phyloP scores from a whole-genome alignment of 1,140 invertebrate genomes.

The Hycleus cichorii region DNA sequence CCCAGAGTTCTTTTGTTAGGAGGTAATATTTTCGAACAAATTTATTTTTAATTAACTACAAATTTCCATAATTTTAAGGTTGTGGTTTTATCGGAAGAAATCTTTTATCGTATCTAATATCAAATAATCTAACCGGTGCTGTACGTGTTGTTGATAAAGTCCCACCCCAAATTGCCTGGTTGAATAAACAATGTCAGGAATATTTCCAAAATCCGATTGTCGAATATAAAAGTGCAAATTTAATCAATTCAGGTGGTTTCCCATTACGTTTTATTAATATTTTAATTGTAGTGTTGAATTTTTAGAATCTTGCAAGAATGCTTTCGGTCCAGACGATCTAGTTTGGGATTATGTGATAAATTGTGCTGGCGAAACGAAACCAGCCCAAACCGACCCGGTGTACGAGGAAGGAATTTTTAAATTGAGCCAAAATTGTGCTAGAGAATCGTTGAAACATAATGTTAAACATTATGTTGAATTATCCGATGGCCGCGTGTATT shows the following conservation, averaged over 20 bases:
- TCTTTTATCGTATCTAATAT: constrained; percentile 72
- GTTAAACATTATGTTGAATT: constrained; percentile 74
- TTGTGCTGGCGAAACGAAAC: constrained; percentile 84
- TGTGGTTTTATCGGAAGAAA: constrained; percentile 89
- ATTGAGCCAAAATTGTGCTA: constrained; percentile 74
- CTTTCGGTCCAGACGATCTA: constrained; percentile 53
- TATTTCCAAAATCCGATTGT: constrained; percentile 66
- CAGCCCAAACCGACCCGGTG: constrained; percentile 77
- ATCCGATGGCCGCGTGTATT: constrained; percentile 73
- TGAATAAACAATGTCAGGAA: constrained; percentile 65
- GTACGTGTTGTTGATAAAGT: constrained; percentile 86
- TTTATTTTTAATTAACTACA: background rate
- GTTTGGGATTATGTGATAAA: constrained; percentile 77
- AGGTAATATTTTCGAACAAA: constrained; percentile 18
- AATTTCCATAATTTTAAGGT: constrained; percentile 50
- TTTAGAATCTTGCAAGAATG: constrained; percentile 67
- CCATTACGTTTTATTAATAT: background rate
- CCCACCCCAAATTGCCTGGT: constrained; percentile 83
- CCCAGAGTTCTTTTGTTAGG: constrained; percentile 31
- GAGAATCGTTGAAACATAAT: constrained; percentile 60
- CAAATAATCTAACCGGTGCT: constrained; percentile 65
- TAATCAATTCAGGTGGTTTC: constrained; percentile 75
- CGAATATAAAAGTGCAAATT: constrained; percentile 85
- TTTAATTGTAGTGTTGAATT: constrained; percentile 16
- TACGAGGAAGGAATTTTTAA: constrained; percentile 85